Conservation (phyloP, 2,797 vertebrate genomes). For the Liparis tanakae region DNA sequence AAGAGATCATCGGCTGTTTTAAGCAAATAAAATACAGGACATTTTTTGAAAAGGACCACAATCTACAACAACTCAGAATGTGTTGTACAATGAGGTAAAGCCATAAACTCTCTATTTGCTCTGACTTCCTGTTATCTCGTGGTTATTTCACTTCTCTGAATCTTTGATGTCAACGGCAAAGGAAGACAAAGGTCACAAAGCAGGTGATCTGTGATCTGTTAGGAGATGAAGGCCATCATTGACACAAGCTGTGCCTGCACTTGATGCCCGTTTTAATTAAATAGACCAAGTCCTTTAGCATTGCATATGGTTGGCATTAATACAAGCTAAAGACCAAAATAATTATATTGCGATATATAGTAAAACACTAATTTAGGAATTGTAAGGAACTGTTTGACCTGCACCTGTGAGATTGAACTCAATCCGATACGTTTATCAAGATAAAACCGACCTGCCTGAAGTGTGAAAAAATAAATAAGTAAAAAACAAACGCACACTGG, state of each 20-base stretch:
- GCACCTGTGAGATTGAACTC: neutral
- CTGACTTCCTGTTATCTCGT: neutral
- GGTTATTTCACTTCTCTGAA: constrained; percentile 7
- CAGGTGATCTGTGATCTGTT: constrained; percentile 38
- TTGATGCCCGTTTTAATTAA: constrained; percentile 19
- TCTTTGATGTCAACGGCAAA: neutral
- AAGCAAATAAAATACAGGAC: neutral
- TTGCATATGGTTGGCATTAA: neutral
- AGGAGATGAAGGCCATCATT: constrained; percentile 49
- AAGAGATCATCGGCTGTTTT: neutral
- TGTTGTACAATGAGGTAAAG: neutral
- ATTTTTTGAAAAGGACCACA: neutral
- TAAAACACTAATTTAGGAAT: neutral
- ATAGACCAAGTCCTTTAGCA: constrained; percentile 61
- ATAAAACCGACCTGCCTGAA: neutral
- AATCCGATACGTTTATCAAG: neutral
- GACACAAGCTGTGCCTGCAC: constrained; percentile 25
- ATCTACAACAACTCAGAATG: neutral
- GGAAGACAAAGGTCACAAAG: constrained; percentile 17
- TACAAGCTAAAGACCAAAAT: neutral
- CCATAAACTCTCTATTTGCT: neutral
- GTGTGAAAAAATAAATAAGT: neutral
- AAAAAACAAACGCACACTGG: constrained; percentile 11
- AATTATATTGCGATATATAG: neutral
- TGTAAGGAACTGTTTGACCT: neutral